These are phyloP conservation scores for Adelosebastes latens DNA, from an alignment of 2,797 vertebrate genomes.

Conservation along the genomic window DNA sequence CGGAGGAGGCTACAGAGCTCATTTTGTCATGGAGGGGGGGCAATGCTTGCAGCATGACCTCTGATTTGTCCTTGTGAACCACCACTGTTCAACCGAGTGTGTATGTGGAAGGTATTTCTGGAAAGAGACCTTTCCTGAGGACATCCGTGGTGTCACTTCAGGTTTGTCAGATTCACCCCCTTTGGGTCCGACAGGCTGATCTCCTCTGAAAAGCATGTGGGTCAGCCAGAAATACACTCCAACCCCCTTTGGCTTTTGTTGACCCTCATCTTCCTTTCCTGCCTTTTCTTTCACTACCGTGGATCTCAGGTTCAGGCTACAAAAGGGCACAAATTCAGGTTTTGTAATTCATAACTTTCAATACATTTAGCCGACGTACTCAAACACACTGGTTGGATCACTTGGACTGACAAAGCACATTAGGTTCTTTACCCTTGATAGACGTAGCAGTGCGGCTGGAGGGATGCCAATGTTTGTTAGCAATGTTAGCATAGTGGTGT, in stretches of 20 bases:
- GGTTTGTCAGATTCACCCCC: slow-evolving; percentile 68
- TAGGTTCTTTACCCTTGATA: neutral
- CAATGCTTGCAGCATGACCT: slow-evolving; percentile 17
- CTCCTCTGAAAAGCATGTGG: slow-evolving; percentile 66
- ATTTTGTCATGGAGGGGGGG: slow-evolving; percentile 38
- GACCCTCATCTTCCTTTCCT: slow-evolving; percentile 55
- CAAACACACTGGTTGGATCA: neutral
- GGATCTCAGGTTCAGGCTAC: slow-evolving; percentile 6
- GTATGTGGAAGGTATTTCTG: slow-evolving; percentile 50
- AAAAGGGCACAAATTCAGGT: too few relatives aligned
- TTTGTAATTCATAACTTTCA: too few relatives aligned
- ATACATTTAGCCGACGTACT: neutral
- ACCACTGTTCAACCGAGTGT: slow-evolving; percentile 26
- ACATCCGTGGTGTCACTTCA: slow-evolving; percentile 69
- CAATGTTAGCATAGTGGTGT: neutral
- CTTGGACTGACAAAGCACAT: neutral
- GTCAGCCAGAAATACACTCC: slow-evolving; percentile 66
- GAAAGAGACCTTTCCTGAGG: slow-evolving; percentile 61
- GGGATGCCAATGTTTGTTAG: neutral
- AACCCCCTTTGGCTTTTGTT: slow-evolving; percentile 52
- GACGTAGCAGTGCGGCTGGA: neutral
- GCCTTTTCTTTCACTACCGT: neutral
- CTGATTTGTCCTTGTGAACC: slow-evolving; percentile 64
- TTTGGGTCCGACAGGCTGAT: slow-evolving; percentile 56
- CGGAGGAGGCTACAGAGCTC: slow-evolving; percentile 11